A percentile compares a stretch with the other conserved stretches of the same genome.
phyloP scores from a whole-genome alignment of 1,140 invertebrate genomes.

The Mercenaria mercenaria region DNA sequence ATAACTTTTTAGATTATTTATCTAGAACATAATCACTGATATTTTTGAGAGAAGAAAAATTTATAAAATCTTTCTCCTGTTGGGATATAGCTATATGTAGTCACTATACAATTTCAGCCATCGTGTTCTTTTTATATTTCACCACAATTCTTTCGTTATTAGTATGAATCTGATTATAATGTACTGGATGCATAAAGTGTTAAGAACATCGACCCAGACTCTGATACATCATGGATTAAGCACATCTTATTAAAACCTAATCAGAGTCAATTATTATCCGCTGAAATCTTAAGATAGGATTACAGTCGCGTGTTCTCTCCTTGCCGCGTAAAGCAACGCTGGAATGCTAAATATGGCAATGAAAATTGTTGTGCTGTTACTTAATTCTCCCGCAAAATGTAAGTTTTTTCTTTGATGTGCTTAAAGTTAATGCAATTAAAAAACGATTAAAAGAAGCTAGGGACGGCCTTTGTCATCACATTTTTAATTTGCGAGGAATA shows the following conservation, averaged over 20 bases:
- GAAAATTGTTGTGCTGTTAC: constrained; percentile 42
- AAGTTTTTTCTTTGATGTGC: constrained; percentile 52
- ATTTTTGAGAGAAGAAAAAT: too few species aligned
- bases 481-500: constrained; percentile 30
- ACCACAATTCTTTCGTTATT: too few species aligned
- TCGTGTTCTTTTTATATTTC: too few species aligned
- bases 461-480: constrained; percentile 42
- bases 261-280: constrained; percentile 58
- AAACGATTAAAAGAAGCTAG: constrained; percentile 28
- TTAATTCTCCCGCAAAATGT: constrained; percentile 11
- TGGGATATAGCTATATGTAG: too few species aligned
- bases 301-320: constrained; percentile 51
- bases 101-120: too few species aligned
- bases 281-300: constrained; percentile 38
- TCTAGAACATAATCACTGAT: too few species aligned
- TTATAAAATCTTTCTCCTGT: too few species aligned
- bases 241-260: constrained; percentile 44
- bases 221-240: constrained; percentile 33
- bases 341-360: constrained; percentile 33
- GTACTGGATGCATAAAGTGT: not conserved
- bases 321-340: not conserved
- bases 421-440: constrained; percentile 38
- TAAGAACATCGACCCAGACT: constrained; percentile 11
- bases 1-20: too few species aligned
- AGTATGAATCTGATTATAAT: too few species aligned